Conservation (phyloP, 2,888 invertebrate species). For the Onthophagus sagittarius region DNA sequence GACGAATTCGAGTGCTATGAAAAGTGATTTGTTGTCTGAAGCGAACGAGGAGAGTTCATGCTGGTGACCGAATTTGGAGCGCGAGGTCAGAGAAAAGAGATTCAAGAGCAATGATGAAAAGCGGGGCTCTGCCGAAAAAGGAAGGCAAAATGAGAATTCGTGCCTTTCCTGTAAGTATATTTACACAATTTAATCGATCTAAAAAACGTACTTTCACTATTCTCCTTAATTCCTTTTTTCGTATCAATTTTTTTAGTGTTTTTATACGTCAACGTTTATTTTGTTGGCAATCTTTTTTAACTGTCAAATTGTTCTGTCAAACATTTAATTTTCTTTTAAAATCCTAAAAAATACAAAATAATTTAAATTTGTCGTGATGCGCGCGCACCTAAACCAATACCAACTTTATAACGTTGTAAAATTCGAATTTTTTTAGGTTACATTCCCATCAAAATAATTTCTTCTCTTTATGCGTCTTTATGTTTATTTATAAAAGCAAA, state of each 20-base stretch:
- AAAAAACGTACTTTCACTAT: neutral
- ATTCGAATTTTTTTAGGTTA: too few species aligned
- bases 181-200: neutral
- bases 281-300: too few species aligned
- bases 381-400: too few species aligned
- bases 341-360: too few species aligned
- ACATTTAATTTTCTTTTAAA: too few species aligned
- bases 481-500: too few species aligned
- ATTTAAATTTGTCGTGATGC: too few species aligned
- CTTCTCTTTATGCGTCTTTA: too few species aligned
- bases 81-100: slow-evolving; percentile 29
- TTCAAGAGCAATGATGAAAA: slow-evolving; percentile 61
- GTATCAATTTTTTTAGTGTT: neutral
- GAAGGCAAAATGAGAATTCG: slow-evolving; percentile 97
- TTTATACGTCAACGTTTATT: too few species aligned
- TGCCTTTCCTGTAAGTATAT: slow-evolving; percentile 89
- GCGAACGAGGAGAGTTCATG: slow-evolving; percentile 29
- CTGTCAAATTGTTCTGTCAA: too few species aligned
- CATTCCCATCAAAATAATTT: too few species aligned
- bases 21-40: slow-evolving; percentile 31
- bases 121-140: slow-evolving; percentile 75
- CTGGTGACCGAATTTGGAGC: slow-evolving; percentile 40
- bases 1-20: slow-evolving; percentile 35
- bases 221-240: neutral
- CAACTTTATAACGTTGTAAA: too few species aligned